phyloP scores from a whole-genome alignment of 1,140 invertebrate species.

The Atta colombica region DNA sequence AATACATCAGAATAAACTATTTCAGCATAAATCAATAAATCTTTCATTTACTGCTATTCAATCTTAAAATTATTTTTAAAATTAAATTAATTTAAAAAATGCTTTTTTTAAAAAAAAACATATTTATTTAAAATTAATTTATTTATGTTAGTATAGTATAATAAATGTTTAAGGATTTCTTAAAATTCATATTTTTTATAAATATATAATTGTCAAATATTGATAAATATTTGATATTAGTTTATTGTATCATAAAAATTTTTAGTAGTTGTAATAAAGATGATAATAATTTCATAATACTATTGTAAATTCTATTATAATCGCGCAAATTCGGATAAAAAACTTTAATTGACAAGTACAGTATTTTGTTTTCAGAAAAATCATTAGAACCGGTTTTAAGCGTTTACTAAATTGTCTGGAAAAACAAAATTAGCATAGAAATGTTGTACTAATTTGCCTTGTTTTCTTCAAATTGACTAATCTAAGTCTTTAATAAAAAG shows the following conservation, averaged over 20 bases:
- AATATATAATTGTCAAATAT: background rate
- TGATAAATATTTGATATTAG: background rate
- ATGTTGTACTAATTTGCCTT: background rate
- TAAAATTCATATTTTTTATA: background rate
- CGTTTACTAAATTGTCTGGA: background rate
- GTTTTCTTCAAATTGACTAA: background rate
- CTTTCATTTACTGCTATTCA: background rate
- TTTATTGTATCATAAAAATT: background rate
- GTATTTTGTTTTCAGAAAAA: background rate
- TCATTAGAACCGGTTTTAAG: background rate
- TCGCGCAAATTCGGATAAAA: background rate
- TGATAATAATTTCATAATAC: constrained; percentile 1
- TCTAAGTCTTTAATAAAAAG: background rate
- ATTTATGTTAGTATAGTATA: background rate
- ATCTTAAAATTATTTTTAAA: constrained; percentile 5
- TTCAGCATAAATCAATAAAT: background rate
- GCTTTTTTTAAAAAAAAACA: background rate
- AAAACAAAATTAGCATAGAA: background rate
- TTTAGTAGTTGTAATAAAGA: background rate
- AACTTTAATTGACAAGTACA: background rate
- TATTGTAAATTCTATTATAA: background rate
- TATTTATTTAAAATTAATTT: background rate
- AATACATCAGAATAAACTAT: constrained; percentile 9
- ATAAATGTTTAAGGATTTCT: background rate
- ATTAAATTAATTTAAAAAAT: no score